Percentiles rank a stretch among this genome's conserved stretches.
Evolutionary conservation across 92 coral and sea anemone species (phyloP).

Genomic region (Zoanthus sansibaricus): DNA sequence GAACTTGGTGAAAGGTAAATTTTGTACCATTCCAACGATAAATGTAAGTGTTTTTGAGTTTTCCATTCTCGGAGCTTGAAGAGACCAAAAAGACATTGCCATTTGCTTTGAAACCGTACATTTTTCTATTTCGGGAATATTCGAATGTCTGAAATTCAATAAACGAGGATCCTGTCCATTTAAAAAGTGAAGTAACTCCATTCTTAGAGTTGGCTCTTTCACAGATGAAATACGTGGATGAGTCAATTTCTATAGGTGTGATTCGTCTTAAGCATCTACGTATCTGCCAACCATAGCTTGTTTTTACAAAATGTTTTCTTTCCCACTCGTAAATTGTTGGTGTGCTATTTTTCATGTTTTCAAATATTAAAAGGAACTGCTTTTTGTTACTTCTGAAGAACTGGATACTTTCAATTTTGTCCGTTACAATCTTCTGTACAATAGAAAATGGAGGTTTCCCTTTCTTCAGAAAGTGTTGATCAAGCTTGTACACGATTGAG

Average conservation of each 20-base stretch:
- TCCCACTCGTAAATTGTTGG: constrained; percentile 13
- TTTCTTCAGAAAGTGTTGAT: neutral
- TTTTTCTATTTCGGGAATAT: neutral
- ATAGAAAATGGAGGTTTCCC: neutral
- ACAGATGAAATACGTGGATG: constrained; percentile 11
- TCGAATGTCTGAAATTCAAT: neutral
- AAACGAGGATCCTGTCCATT: constrained; percentile 1
- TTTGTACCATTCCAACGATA: constrained; percentile 21
- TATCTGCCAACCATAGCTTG: neutral
- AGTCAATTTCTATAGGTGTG: neutral
- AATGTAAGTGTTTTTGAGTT: neutral
- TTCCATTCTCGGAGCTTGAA: neutral
- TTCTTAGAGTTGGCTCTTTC: neutral
- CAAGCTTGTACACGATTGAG: neutral
- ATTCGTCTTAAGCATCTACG: neutral
- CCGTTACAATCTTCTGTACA: neutral
- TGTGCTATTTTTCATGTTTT: neutral
- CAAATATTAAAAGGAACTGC: neutral
- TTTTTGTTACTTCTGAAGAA: neutral
- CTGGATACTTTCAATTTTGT: neutral
- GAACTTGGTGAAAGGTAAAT: neutral
- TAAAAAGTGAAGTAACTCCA: neutral
- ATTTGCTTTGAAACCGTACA: constrained; percentile 7
- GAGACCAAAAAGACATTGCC: neutral
- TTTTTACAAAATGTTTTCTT: neutral